Percentiles rank a stretch among this genome's conserved stretches.
Evolutionary conservation across 2,888 invertebrate genomes (phyloP).

Genomic region (Isotomurus palustris): DNA sequence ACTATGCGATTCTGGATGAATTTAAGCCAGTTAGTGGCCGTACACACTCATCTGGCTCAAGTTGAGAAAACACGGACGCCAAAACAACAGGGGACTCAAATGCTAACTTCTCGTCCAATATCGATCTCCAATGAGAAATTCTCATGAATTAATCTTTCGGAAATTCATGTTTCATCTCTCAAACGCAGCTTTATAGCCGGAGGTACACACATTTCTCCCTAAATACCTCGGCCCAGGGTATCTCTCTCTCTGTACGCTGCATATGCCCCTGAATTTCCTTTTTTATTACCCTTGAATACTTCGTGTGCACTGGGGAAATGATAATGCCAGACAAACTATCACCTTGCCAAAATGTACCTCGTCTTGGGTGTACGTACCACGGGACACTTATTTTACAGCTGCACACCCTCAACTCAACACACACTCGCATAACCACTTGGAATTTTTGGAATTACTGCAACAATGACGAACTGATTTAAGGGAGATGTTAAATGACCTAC

Average conservation of each 20-base stretch:
- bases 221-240: too few relatives aligned
- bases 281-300: neutral
- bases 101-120: constrained; percentile 7
- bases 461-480: too few relatives aligned
- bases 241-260: too few relatives aligned
- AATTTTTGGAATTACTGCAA: too few relatives aligned
- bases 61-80: constrained; percentile 4
- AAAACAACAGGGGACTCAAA: constrained; percentile 23
- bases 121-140: constrained; percentile 43
- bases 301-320: too few relatives aligned
- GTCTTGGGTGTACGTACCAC: too few relatives aligned
- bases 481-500: too few relatives aligned
- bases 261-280: neutral
- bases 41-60: neutral
- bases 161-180: constrained; percentile 35
- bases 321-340: too few relatives aligned
- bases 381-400: too few relatives aligned
- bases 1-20: neutral
- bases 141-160: constrained; percentile 46
- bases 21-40: neutral
- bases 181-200: constrained; percentile 1
- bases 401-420: too few relatives aligned
- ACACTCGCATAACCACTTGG: too few relatives aligned
- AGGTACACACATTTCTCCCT: neutral
- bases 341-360: too few relatives aligned